Conservation (phyloP, 1,140 invertebrate genomes). For the Ruditapes philippinarum region DNA sequence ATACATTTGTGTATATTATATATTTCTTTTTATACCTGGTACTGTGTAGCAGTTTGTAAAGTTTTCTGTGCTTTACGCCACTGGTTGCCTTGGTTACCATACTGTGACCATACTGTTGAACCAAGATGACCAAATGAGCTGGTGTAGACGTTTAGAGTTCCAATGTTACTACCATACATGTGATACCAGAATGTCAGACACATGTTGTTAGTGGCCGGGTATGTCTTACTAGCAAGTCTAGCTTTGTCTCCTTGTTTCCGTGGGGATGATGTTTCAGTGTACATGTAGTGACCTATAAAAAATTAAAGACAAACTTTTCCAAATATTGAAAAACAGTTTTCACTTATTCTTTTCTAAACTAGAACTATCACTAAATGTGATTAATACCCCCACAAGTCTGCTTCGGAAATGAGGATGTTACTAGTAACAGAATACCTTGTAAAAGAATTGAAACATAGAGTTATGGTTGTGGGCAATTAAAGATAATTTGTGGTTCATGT, state of each 20-base stretch:
- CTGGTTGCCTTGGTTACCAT: constrained; percentile 81
- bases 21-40: no score
- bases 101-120: constrained; percentile 75
- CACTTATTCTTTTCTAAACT: no score
- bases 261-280: constrained; percentile 81
- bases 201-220: constrained; percentile 69
- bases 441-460: no score
- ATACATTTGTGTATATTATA: no score
- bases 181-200: constrained; percentile 90
- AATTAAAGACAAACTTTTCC: no score
- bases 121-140: constrained; percentile 73
- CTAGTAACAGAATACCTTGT: no score
- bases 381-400: no score
- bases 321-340: no score
- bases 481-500: no score
- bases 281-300: constrained; percentile 81
- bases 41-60: constrained; percentile 72
- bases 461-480: no score
- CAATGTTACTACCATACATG: constrained; percentile 90
- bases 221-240: constrained; percentile 77
- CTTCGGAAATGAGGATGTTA: no score
- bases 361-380: no score
- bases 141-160: constrained; percentile 76
- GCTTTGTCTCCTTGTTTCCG: constrained; percentile 80
- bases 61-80: constrained; percentile 81